These are phyloP conservation scores for Fissipunctia ypsillon DNA, from an alignment of 2,888 invertebrate genomes.

Conservation along the genomic window DNA sequence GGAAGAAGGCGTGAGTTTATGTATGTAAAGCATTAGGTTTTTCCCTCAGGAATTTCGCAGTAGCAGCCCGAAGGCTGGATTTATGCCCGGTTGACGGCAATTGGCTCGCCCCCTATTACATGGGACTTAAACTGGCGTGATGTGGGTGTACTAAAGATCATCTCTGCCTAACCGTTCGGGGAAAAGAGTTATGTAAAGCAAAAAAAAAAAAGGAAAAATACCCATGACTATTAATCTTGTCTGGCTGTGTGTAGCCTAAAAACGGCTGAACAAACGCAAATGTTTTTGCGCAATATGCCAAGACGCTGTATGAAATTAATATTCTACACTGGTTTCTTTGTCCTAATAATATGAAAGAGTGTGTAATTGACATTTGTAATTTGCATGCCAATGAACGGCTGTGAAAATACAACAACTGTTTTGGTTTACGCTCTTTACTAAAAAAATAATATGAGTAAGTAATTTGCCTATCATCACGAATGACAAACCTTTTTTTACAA, in stretches of 20 bases:
- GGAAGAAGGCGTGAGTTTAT: too few relatives aligned
- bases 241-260: conserved; percentile 23
- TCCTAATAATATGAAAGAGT: conserved; percentile 15
- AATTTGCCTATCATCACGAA: neutral
- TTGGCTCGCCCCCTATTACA: too few relatives aligned
- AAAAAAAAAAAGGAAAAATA: conserved; percentile 8
- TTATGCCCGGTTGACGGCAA: too few relatives aligned
- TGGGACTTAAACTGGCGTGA: neutral
- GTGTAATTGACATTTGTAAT: conserved; percentile 23
- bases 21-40: too few relatives aligned
- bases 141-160: neutral
- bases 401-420: neutral
- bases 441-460: neutral
- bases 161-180: neutral
- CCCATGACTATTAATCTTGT: conserved; percentile 21
- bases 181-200: neutral
- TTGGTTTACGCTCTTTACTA: neutral
- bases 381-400: conserved; percentile 3
- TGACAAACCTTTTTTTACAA: neutral
- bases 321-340: conserved; percentile 30
- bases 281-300: conserved; percentile 10
- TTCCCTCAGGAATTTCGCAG: neutral
- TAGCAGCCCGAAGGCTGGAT: neutral
- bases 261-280: conserved; percentile 22
- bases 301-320: conserved; percentile 4